Base-by-base conservation (phyloP, 2,888 invertebrate species). In the Hybos culiciformis region DNA sequence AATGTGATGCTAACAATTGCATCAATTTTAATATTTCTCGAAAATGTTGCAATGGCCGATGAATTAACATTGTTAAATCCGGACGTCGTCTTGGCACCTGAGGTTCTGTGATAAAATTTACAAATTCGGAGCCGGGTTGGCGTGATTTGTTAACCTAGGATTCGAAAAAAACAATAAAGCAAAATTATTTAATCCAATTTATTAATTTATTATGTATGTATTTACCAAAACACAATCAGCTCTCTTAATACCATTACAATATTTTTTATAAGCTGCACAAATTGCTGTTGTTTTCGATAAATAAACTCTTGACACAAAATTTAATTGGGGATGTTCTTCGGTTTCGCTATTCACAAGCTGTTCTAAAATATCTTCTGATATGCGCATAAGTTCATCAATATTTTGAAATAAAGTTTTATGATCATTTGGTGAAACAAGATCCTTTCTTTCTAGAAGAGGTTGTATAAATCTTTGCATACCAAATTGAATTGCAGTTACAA, bases 321-420 rank as follows among this genome's bases (percentile, higher is more conserved):
- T 75, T 34, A 79, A 71, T 51, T 79, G 77, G 12, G 63, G 63
- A 56, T 84, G 83, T 6, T 80, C 79, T 56, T 84, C 83, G 5
- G 80, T 79, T 41, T 86, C 85, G 43, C 82, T 81, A 54, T 75
- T 77, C 39, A 80, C 71, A 44, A 82, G 62, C 61, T 77, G 76
- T 56, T 88, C 86, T 41, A 85, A 61, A 46, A 87, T 79, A 53
- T 87, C 87, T 64, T 86, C 86, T 1, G 86, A 82, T 56, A 86
- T 70, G 56, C 83, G 54, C 49, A 64, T 55, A 62, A 83, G 78
- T 72, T 87, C 87, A 62, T 87, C 86, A 53, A 82, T 75, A 63
- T 88, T 88, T 68, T 88, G 87, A 62, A 87, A 88, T 43, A 88
- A 69, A 26, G 80, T 72, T 59, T 79, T 74, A 62, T 87, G 86